phyloP scores from a whole-genome alignment of 2,888 invertebrate species.

The Epistrophe grossulariae region DNA sequence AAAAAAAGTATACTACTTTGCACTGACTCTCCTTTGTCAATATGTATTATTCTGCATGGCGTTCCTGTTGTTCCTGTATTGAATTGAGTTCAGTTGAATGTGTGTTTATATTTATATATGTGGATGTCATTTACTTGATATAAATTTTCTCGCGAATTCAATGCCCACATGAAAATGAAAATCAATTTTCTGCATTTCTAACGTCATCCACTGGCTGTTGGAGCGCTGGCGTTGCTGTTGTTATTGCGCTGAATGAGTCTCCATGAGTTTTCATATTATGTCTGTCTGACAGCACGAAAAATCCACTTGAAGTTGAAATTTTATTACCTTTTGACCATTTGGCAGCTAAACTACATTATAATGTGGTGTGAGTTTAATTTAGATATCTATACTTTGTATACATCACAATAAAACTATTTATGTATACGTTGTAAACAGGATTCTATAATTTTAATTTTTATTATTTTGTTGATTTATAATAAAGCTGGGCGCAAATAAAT shows the following conservation, averaged over 20 bases:
- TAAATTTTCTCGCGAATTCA: slow-evolving; percentile 55
- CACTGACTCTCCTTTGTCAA: neutral
- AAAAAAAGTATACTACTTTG: neutral
- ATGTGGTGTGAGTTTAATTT: slow-evolving; percentile 40
- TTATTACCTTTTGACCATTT: slow-evolving; percentile 56
- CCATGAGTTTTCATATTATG: neutral
- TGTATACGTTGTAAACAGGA: too few relatives aligned
- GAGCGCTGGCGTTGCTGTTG: slow-evolving; percentile 37
- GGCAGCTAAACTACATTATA: slow-evolving; percentile 17
- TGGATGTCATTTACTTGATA: slow-evolving; percentile 31
- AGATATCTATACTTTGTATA: neutral
- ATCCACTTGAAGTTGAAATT: slow-evolving; percentile 62
- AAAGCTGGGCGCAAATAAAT: slow-evolving; percentile 60
- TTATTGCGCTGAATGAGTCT: neutral
- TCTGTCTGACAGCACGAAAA: slow-evolving; percentile 62
- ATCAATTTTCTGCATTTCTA: slow-evolving; percentile 68
- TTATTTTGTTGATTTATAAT: slow-evolving; percentile 49
- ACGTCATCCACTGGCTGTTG: slow-evolving; percentile 54
- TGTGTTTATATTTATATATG: neutral
- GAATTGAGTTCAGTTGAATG: slow-evolving; percentile 3
- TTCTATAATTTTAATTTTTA: slow-evolving; percentile 15
- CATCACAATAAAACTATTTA: neutral
- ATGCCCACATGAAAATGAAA: slow-evolving; percentile 62
- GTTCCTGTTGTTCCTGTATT: slow-evolving; percentile 16
- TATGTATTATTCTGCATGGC: neutral